Percentiles rank a stretch among this genome's conserved stretches.
These are phyloP conservation scores for Calephelis perditalis DNA, from an alignment of 2,888 invertebrate genomes.

Conservation along the genomic window DNA sequence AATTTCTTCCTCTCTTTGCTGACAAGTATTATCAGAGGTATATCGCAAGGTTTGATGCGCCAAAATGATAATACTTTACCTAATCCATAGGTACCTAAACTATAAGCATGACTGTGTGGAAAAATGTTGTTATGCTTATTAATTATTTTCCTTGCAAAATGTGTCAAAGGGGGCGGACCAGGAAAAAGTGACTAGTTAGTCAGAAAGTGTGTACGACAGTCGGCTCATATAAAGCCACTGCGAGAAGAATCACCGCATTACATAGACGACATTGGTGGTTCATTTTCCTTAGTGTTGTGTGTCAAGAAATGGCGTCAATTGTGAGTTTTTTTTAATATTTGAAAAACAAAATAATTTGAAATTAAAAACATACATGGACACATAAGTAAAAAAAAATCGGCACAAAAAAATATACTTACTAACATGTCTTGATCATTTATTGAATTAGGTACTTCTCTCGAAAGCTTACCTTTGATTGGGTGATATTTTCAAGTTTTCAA, in stretches of 20 bases:
- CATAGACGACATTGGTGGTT: slow-evolving; percentile 2
- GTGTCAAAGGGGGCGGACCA: slow-evolving; percentile 11
- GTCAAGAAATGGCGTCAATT: neutral
- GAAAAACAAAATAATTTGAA: too few relatives aligned
- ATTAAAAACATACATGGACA: too few relatives aligned
- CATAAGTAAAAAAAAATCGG: too few relatives aligned
- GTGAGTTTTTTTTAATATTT: neutral
- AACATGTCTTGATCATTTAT: too few relatives aligned
- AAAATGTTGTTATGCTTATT: neutral
- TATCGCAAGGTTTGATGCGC: too few relatives aligned
- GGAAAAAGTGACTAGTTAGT: neutral
- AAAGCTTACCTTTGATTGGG: too few relatives aligned
- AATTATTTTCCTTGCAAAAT: slow-evolving; percentile 1
- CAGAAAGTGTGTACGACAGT: neutral
- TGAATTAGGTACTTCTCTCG: too few relatives aligned
- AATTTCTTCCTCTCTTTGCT: too few relatives aligned
- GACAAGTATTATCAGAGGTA: too few relatives aligned
- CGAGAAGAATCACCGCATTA: slow-evolving; percentile 11
- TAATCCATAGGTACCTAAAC: neutral
- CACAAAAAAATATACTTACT: too few relatives aligned
- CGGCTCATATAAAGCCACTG: slow-evolving; percentile 15
- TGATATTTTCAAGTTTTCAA: too few relatives aligned
- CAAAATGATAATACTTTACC: too few relatives aligned
- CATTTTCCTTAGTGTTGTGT: slow-evolving; percentile 14
- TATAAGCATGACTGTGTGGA: neutral